Conservation (phyloP, 2,113 vertebrate species). For the Chionis minor region DNA sequence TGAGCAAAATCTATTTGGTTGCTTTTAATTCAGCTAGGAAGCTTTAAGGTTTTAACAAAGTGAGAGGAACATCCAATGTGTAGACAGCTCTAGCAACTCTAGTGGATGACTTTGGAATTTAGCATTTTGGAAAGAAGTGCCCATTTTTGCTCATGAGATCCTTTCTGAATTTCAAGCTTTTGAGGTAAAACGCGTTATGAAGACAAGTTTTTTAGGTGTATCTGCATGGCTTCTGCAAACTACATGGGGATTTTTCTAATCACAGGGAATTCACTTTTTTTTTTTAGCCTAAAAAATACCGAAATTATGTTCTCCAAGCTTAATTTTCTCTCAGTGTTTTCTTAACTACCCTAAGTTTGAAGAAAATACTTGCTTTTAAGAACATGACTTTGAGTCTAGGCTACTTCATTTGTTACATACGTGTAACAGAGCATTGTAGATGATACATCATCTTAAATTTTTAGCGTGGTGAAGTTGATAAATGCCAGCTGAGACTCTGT, state of each 20-base stretch:
- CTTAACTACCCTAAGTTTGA: background rate
- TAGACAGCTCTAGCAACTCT: background rate
- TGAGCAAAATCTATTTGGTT: background rate
- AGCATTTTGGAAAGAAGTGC: background rate
- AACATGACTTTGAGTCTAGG: background rate
- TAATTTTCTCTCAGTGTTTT: background rate
- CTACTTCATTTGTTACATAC: background rate
- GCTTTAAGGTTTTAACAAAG: background rate
- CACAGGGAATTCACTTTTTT: background rate
- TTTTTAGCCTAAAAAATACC: background rate
- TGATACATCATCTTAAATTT: background rate
- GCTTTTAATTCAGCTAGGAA: background rate
- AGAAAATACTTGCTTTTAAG: background rate
- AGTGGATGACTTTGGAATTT: background rate
- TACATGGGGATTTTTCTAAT: background rate
- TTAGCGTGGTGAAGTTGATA: background rate
- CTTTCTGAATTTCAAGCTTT: background rate
- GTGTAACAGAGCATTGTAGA: background rate
- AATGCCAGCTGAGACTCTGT: background rate
- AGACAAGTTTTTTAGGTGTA: background rate
- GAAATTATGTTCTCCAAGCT: background rate
- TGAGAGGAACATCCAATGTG: background rate
- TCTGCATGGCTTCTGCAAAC: background rate
- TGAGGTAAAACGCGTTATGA: background rate
- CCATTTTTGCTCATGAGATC: background rate